Evolutionary conservation across 2,888 invertebrate species (phyloP).

Genomic region (Lordiphosa fenestrarum): DNA sequence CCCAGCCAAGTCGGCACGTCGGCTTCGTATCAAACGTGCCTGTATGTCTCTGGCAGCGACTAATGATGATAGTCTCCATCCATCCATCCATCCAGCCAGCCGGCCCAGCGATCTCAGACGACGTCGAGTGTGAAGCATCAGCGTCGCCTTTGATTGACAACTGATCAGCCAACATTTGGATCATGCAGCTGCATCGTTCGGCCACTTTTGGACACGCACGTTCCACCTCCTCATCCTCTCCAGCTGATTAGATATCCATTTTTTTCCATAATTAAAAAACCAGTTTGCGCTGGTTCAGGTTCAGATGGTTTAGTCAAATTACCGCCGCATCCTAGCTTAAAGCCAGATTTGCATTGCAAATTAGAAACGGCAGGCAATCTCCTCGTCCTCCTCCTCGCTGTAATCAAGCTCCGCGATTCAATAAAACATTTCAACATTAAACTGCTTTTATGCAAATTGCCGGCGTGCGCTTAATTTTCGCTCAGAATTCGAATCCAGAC

Average conservation of each 20-base stretch:
- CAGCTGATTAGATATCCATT: conserved; percentile 29
- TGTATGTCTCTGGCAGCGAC: conserved; percentile 60
- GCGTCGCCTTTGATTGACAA: conserved; percentile 73
- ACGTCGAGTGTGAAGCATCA: conserved; percentile 73
- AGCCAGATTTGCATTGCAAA: conserved; percentile 69
- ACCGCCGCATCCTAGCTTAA: conserved; percentile 27
- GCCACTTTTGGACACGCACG: conserved; percentile 53
- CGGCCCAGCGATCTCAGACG: neutral
- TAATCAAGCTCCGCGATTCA: conserved; percentile 70
- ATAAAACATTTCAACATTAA: conserved; percentile 77
- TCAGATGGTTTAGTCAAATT: conserved; percentile 71
- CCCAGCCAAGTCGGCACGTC: conserved; percentile 37
- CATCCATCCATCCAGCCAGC: conserved; percentile 6
- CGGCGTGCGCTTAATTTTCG: conserved; percentile 71
- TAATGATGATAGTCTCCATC: conserved; percentile 61
- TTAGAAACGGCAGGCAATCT: conserved; percentile 52
- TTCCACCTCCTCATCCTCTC: conserved; percentile 22
- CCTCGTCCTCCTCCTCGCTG: conserved; percentile 16
- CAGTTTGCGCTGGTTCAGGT: conserved; percentile 43
- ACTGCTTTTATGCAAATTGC: conserved; percentile 77
- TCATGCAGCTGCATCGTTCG: conserved; percentile 26
- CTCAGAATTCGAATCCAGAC: conserved; percentile 30
- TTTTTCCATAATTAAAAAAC: conserved; percentile 67
- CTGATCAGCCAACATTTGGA: conserved; percentile 63
- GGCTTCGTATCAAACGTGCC: conserved; percentile 68